phyloP scores from a whole-genome alignment of 2,888 invertebrate genomes.

The Pilophorus perplexus region DNA sequence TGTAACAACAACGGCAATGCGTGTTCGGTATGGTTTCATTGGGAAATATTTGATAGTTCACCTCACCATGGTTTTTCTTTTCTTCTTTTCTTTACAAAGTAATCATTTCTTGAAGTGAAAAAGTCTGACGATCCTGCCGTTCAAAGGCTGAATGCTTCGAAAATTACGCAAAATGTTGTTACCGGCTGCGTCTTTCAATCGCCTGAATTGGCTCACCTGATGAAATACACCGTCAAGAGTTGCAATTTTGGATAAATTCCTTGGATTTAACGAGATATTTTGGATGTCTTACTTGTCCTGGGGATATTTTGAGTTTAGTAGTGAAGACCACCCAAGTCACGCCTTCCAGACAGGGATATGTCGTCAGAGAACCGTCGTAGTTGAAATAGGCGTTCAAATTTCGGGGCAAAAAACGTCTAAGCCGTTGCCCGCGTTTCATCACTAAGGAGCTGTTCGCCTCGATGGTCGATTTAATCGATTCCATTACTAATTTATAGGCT shows the following conservation, averaged over 20 bases:
- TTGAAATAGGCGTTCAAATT: not conserved
- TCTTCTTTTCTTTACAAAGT: too few species aligned
- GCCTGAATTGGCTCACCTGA: not conserved
- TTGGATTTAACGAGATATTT: not conserved
- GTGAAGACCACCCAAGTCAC: constrained; percentile 23
- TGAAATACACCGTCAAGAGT: not conserved
- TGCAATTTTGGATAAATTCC: not conserved
- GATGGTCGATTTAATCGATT: too few species aligned
- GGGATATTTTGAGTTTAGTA: not conserved
- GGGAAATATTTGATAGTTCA: too few species aligned
- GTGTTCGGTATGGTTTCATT: too few species aligned
- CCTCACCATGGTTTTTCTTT: too few species aligned
- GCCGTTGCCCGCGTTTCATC: not conserved
- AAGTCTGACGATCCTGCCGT: not conserved
- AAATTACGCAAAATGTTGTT: not conserved
- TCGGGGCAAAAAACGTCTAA: not conserved
- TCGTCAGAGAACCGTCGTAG: constrained; percentile 22
- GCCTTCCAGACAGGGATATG: constrained; percentile 22
- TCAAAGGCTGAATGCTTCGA: constrained; percentile 8
- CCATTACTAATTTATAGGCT: too few species aligned
- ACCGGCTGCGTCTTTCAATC: constrained; percentile 3
- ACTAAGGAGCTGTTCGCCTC: too few species aligned
- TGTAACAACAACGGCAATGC: too few species aligned
- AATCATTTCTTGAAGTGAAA: too few species aligned
- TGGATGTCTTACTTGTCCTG: not conserved